Evolutionary conservation across 2,113 vertebrate species (phyloP), one percentile per base, ranked within the genome.

Genomic region (Herpailurus yagouaroundi): DNA sequence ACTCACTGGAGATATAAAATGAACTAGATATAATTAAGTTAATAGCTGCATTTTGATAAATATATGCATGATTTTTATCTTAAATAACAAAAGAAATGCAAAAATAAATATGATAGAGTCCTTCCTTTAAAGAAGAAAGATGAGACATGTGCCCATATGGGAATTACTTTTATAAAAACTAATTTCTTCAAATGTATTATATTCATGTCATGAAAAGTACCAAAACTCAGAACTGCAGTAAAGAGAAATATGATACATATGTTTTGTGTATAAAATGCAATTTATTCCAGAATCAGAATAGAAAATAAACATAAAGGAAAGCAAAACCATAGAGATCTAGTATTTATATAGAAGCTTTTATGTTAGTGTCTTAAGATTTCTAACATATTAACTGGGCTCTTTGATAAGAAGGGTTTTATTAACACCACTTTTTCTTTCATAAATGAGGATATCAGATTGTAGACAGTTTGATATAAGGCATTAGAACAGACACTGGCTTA

Each of bases 391-490:
- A 69, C 68, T 45, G 38, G 21, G 23, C 41, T 18, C 38, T 96
- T 64, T 86, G 27, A 73, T 79, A 91, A 74, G 33, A 79, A 84
- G 27, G 5, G 15, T 36, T 81, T 81, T 66, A 66, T 74, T 87
- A 74, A 74, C 74, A 41, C 7, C 19, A 50, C 23, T 64, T 41
- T 71, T 73, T 81, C 7, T 10, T 74, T 16, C n/a, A 79, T 33
- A 85, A 55, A 81, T 87, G 86, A 48, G 18, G n/a, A 86, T 85
- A 94, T 80, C 80, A 80, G 21, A 71, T 80, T 73, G 45, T 11
- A 94, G 87, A 83, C 29, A 81, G 52, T 66, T 86, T 86, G 83
- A 94, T 79, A 41, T 71, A 66, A 96, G 73, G 29, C n/a, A 91
- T 71, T 94, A 74, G 86, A 74, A 19, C 57, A 48, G 25, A 71